Evolutionary conservation across 2,113 vertebrate genomes (phyloP), one percentile per base, ranked within the genome.

Genomic region (Struthidea cinerea): DNA sequence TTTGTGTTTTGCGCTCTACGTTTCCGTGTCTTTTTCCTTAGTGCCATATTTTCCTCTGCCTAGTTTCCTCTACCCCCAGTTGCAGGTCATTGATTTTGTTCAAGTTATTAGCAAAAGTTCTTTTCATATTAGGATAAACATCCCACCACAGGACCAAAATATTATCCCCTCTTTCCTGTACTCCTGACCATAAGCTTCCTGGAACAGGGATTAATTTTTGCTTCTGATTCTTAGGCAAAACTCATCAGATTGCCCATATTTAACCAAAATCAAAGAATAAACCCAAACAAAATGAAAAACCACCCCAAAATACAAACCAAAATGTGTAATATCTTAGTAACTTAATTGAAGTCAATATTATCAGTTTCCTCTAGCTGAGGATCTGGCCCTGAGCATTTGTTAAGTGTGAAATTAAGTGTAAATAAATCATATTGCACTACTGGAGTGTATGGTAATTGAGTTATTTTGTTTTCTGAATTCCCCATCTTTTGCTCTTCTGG

Each of bases 381-480:
- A 92, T 89, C 73, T 87, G 59, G 24, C 27, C 50, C 23, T 55
- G 47, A 74, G 21, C 59, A 83, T 78, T 94, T 61, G 30, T 80
- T 85, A 95, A 92, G 30, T 28, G 21, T 37, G 30, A 46, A 59
- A 73, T 69, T 80, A 84, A 90, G 55, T 56, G 35, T 71, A 78
- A 93, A 93, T 91, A 95, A 88, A 88, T 87, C 18, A 61, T 75
- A 82, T 39, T 64, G 47, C 63, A 75, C n/a, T 46, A 52, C 37
- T 94, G 80, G 69, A 93, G 73, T 83, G 18, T 69, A 35, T 33
- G 23, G 32, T 69, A 94, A 95, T 87, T 83, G 47, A 26, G 37
- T 92, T 92, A 60, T 95, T 95, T 94, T 95, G 76, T 90, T 95
- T 93, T 85, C 67, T 87, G 64, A 75, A 82, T 93, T 94, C 75